Conservation (phyloP, 1,140 invertebrate species). For the Andrena cerasifolii region DNA sequence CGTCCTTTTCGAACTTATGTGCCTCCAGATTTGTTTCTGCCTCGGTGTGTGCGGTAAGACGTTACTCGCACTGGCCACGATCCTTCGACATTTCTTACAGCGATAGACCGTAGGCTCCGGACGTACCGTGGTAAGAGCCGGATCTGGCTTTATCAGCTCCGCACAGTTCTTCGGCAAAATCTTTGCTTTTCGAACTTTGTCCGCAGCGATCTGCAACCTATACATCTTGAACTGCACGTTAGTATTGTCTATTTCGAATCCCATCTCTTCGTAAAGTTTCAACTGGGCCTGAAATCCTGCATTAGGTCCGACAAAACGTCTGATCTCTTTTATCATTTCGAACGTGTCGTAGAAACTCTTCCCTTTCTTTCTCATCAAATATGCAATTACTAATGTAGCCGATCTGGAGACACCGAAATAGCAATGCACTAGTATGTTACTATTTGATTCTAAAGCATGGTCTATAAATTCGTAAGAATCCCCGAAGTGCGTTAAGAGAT, state of each 20-base stretch:
- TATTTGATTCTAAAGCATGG: conserved; percentile 82
- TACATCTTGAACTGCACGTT: conserved; percentile 90
- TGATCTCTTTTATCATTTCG: conserved; percentile 85
- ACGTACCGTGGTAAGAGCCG: conserved; percentile 87
- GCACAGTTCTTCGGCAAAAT: conserved; percentile 90
- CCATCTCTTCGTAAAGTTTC: conserved; percentile 90
- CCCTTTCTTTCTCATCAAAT: conserved; percentile 91
- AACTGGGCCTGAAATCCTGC: conserved; percentile 89
- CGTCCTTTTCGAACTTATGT: conserved; percentile 73
- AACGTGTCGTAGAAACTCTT: conserved; percentile 88
- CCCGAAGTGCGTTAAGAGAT: conserved; percentile 90
- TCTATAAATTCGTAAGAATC: conserved; percentile 89
- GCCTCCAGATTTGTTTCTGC: conserved; percentile 82
- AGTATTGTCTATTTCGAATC: conserved; percentile 86
- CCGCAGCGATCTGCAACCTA: conserved; percentile 89
- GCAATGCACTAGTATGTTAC: conserved; percentile 90
- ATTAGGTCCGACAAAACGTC: conserved; percentile 88
- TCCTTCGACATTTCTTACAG: conserved; percentile 90
- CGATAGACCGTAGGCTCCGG: conserved; percentile 92
- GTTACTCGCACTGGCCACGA: conserved; percentile 90
- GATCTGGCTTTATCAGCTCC: conserved; percentile 90
- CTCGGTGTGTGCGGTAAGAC: conserved; percentile 87
- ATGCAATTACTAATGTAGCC: conserved; percentile 91
- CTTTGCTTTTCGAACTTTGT: conserved; percentile 91
- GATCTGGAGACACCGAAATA: conserved; percentile 94